Conservation (phyloP, 1,140 invertebrate genomes). For the Leguminivora glycinivorella region DNA sequence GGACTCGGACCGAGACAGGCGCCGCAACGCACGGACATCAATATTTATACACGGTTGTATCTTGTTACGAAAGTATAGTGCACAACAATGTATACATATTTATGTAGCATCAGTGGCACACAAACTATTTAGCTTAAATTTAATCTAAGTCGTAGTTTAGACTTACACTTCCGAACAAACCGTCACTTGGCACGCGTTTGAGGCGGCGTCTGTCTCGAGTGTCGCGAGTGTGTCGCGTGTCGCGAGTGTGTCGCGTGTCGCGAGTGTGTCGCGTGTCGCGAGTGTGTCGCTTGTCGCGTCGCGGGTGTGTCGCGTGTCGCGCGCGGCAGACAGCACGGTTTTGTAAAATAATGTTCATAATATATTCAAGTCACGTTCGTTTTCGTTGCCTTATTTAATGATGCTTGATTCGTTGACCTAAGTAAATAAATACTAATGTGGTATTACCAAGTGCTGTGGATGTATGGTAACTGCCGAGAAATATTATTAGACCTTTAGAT, state of each 20-base stretch:
- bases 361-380: background rate
- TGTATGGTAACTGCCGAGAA: background rate
- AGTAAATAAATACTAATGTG: slow-evolving; percentile 7
- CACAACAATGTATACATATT: slow-evolving; percentile 4
- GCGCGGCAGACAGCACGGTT: no score
- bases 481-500: background rate
- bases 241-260: no score
- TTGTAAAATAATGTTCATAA: background rate
- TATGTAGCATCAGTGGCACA: background rate
- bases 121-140: background rate
- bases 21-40: background rate
- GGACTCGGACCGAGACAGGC: background rate
- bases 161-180: background rate
- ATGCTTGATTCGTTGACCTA: slow-evolving; percentile 7
- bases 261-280: no score
- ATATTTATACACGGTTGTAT: background rate
- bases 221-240: no score
- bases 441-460: background rate
- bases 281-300: no score
- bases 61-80: background rate
- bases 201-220: no score
- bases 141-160: background rate
- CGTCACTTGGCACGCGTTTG: no score
- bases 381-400: background rate
- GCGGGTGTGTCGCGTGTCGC: no score